Evolutionary conservation across 1,140 invertebrate species (phyloP).

Genomic region (Solenopsis fugax): DNA sequence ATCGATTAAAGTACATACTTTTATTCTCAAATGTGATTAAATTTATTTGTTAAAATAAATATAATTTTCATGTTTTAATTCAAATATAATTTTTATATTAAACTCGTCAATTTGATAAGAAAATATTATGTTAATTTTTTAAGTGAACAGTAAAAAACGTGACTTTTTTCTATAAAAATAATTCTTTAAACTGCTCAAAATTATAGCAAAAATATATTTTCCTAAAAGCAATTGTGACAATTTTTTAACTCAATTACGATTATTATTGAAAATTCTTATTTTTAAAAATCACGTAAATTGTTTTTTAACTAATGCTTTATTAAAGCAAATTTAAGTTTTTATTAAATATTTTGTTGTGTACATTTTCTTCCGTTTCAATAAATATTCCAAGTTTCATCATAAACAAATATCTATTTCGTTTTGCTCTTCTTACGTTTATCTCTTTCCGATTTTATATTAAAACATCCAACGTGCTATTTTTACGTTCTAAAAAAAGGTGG

Average conservation of each 20-base stretch:
- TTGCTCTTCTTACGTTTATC: neutral
- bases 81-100: slow-evolving; percentile 4
- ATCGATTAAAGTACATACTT: slow-evolving; percentile 3
- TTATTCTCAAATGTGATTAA: neutral
- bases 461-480: neutral
- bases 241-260: slow-evolving; percentile 18
- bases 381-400: neutral
- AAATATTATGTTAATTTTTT: neutral
- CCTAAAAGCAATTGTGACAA: neutral
- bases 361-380: neutral
- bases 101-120: neutral
- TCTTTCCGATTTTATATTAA: neutral
- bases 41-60: neutral
- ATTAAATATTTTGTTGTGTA: neutral
- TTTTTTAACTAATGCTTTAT: slow-evolving; percentile 1
- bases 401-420: neutral
- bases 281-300: neutral
- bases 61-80: slow-evolving; percentile 9
- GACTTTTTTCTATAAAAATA: neutral
- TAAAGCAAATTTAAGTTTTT: neutral
- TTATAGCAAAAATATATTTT: neutral
- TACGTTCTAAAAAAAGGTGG: neutral
- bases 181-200: neutral
- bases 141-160: neutral
- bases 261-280: neutral